Percentiles rank a stretch among this genome's conserved stretches.
Evolutionary conservation across 2,113 vertebrate species (phyloP).

Genomic region (Percina caprodes): DNA sequence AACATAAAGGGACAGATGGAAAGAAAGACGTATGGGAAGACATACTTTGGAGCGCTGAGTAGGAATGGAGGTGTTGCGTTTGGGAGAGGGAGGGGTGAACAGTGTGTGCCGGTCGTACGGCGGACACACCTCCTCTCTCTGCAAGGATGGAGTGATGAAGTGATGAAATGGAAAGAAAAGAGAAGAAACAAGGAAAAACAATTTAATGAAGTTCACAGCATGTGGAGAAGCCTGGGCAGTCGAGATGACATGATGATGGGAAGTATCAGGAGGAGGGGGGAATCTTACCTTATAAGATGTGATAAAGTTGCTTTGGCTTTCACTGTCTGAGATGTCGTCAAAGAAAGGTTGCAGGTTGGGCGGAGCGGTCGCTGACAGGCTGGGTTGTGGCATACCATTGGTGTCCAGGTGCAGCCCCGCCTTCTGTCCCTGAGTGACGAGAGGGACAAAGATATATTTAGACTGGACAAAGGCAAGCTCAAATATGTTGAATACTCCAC

Average conservation of each 20-base stretch:
- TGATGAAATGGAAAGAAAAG: slow-evolving; percentile 47
- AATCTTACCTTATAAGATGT: slow-evolving; percentile 77
- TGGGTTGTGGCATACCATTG: slow-evolving; percentile 60
- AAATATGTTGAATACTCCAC: neutral
- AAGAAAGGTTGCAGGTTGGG: slow-evolving; percentile 83
- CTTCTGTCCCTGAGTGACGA: slow-evolving; percentile 75
- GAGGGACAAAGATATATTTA: neutral
- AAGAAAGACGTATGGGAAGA: slow-evolving; percentile 47
- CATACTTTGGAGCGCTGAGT: slow-evolving; percentile 82
- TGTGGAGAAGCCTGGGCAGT: slow-evolving; percentile 8
- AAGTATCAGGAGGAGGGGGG: neutral
- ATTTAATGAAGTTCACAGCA: slow-evolving; percentile 22
- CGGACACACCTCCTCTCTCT: slow-evolving; percentile 80
- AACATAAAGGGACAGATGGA: slow-evolving; percentile 18
- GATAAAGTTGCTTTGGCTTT: slow-evolving; percentile 74
- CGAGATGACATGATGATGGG: slow-evolving; percentile 3
- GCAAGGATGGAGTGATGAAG: slow-evolving; percentile 58
- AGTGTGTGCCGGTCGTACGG: slow-evolving; percentile 84
- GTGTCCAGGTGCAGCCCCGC: slow-evolving; percentile 74
- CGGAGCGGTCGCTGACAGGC: slow-evolving; percentile 76
- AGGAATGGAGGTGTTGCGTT: slow-evolving; percentile 76
- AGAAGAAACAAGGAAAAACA: slow-evolving; percentile 40
- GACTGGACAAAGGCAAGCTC: neutral
- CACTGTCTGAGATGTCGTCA: slow-evolving; percentile 70
- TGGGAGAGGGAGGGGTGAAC: slow-evolving; percentile 86